phyloP scores from a whole-genome alignment of 2,113 vertebrate genomes.

The Coryphaenoides rupestris region DNA sequence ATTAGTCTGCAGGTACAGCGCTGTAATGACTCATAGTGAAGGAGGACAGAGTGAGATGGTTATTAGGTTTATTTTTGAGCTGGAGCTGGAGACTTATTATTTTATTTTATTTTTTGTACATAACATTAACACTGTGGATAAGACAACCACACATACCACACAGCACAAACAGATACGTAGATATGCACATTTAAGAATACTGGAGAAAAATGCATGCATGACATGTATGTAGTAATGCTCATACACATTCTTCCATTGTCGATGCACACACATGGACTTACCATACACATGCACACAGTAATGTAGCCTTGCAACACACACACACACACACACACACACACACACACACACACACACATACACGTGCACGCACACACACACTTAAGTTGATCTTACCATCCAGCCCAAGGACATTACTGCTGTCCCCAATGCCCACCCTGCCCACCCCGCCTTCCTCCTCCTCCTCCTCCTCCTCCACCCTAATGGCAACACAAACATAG shows the following conservation, averaged over 20 bases:
- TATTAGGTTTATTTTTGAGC: conserved; percentile 21
- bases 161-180: conserved; percentile 20
- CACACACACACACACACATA: conserved; percentile 10
- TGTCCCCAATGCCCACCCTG: conserved; percentile 49
- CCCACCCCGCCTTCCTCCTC: conserved; percentile 31
- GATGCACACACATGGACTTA: background rate
- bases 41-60: conserved; percentile 40
- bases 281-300: background rate
- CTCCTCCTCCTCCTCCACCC: conserved; percentile 61
- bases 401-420: conserved; percentile 67
- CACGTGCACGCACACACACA: conserved; percentile 26
- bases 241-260: background rate
- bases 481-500: conserved; percentile 76
- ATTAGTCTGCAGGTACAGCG: conserved; percentile 30
- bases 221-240: background rate
- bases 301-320: too few species aligned
- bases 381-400: conserved; percentile 67
- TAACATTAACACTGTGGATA: conserved; percentile 18
- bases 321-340: conserved; percentile 11
- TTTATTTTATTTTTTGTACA: conserved; percentile 10
- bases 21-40: conserved; percentile 1
- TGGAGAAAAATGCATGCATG: background rate
- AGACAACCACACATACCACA: background rate
- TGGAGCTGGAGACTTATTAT: conserved; percentile 12
- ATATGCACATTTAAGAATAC: conserved; percentile 2